These are phyloP conservation scores for Syrrhaptes paradoxus DNA, from an alignment of 2,113 vertebrate genomes.

Conservation along the genomic window DNA sequence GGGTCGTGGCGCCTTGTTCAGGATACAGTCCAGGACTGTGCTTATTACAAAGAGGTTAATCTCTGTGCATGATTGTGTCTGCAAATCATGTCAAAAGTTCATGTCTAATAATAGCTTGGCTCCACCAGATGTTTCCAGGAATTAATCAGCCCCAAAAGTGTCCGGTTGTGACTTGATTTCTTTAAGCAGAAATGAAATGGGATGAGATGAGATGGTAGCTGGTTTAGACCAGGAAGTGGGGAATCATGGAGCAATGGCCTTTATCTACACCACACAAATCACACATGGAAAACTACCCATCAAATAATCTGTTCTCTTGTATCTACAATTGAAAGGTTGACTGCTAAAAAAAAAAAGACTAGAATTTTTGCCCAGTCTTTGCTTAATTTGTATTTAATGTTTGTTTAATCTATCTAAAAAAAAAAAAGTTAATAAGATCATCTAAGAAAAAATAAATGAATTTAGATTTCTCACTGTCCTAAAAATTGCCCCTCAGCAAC, in stretches of 20 bases:
- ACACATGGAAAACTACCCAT: background rate
- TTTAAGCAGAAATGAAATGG: conserved; percentile 14
- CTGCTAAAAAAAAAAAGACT: background rate
- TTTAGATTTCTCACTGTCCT: background rate
- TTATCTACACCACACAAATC: background rate
- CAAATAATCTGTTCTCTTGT: background rate
- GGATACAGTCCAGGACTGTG: background rate
- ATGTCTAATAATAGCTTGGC: conserved; percentile 54
- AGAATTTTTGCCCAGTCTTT: background rate
- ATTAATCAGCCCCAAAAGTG: conserved; percentile 53
- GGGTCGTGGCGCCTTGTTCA: background rate
- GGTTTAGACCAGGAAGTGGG: background rate
- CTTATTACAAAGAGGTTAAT: conserved; percentile 45
- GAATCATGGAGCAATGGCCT: background rate
- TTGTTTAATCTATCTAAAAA: background rate
- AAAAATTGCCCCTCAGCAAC: conserved; percentile 4
- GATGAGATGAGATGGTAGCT: background rate
- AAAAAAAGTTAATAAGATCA: background rate
- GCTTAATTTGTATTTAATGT: background rate
- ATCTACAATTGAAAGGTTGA: background rate
- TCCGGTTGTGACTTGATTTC: conserved; percentile 45
- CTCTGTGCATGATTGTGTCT: conserved; percentile 37
- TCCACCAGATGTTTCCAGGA: conserved; percentile 64
- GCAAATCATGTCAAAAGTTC: conserved; percentile 66
- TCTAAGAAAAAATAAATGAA: background rate